phyloP scores from a whole-genome alignment of 2,797 vertebrate species.

The Hemibagrus guttatus region DNA sequence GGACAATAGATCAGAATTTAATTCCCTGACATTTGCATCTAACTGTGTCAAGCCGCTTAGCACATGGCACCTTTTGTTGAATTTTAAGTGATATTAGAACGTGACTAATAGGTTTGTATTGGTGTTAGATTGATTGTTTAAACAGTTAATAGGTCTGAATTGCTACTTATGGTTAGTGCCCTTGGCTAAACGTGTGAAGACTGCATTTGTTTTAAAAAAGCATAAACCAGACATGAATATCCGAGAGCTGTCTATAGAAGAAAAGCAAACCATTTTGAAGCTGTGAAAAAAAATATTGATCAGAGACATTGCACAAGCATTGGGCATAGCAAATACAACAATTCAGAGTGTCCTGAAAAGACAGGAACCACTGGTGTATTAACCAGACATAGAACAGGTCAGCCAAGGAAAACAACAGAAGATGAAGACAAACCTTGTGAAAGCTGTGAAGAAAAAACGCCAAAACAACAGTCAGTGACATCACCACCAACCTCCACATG shows the following conservation, averaged over 20 bases:
- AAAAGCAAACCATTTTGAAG: neutral
- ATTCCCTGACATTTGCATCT: neutral
- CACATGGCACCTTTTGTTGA: neutral
- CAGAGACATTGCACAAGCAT: neutral
- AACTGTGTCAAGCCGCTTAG: neutral
- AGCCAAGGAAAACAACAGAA: neutral
- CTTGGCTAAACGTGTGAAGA: neutral
- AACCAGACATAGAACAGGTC: neutral
- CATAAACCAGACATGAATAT: neutral
- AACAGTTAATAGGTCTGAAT: neutral
- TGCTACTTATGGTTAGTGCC: neutral
- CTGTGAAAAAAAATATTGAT: neutral
- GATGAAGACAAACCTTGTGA: neutral
- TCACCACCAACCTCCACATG: neutral
- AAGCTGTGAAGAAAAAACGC: neutral
- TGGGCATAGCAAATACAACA: neutral
- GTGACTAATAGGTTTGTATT: neutral
- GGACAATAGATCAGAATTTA: neutral
- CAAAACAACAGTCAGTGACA: neutral
- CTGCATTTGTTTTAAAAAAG: neutral
- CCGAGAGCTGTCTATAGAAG: neutral
- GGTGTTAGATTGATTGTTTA: neutral
- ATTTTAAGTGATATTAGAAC: neutral
- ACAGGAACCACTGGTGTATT: neutral
- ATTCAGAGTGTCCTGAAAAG: neutral